These are phyloP conservation scores for Ia io DNA, from an alignment of 2,113 vertebrate species.

Conservation along the genomic window DNA sequence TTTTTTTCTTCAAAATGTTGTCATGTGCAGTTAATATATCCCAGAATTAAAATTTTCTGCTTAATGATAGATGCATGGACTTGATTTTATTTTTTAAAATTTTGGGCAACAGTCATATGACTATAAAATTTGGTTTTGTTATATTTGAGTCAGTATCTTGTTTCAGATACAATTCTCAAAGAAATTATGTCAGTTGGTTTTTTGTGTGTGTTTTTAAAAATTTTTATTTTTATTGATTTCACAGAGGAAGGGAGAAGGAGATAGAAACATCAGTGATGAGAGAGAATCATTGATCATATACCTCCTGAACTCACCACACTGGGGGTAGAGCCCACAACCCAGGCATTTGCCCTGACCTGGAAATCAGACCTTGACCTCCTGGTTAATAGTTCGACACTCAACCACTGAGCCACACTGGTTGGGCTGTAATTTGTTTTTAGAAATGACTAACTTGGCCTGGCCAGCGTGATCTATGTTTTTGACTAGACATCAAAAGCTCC, in stretches of 20 bases:
- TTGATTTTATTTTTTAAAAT: background rate
- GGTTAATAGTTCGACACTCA: too few relatives aligned
- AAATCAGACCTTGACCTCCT: too few relatives aligned
- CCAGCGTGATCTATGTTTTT: background rate
- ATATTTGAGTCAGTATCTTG: background rate
- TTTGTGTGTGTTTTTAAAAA: background rate
- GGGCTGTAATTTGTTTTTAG: background rate
- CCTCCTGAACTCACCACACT: too few relatives aligned
- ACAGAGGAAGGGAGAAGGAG: too few relatives aligned
- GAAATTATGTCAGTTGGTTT: background rate
- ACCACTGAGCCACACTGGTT: too few relatives aligned
- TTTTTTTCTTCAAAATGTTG: background rate
- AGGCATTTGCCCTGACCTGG: too few relatives aligned
- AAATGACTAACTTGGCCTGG: too few relatives aligned
- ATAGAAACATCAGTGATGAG: too few relatives aligned
- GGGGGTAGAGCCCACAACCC: too few relatives aligned
- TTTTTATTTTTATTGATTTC: too few relatives aligned
- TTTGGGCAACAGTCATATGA: background rate
- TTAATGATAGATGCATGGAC: background rate
- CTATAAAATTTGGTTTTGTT: background rate
- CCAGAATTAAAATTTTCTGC: background rate
- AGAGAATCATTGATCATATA: too few relatives aligned
- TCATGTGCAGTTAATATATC: background rate
- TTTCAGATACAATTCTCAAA: background rate
- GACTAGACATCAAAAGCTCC: background rate